Evolutionary conservation across 2,797 vertebrate species (phyloP).

Genomic region (Apogon hyalosoma): DNA sequence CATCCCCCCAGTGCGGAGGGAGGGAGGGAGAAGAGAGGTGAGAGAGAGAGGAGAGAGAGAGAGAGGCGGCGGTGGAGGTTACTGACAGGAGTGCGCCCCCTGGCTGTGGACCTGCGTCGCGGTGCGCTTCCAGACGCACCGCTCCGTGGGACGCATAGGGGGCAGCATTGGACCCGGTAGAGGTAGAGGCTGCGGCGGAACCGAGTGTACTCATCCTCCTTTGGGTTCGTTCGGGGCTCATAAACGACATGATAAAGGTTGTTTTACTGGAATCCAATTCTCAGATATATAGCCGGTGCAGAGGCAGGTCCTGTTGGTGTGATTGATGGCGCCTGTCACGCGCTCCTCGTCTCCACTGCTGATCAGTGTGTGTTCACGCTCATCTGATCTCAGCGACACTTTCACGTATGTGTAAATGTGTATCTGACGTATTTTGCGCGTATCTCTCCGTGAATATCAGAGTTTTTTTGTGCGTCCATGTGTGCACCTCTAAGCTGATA

Average conservation of each 20-base stretch:
- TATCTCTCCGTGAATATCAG: not conserved
- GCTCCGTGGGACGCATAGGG: conserved; percentile 58
- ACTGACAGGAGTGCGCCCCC: conserved; percentile 68
- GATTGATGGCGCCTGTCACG: conserved; percentile 40
- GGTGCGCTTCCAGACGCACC: conserved; percentile 18
- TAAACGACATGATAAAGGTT: conserved; percentile 19
- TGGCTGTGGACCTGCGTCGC: conserved; percentile 28
- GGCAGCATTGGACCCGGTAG: conserved; percentile 71
- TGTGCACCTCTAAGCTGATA: conserved; percentile 22
- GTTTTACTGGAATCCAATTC: conserved; percentile 25
- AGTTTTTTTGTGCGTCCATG: not conserved
- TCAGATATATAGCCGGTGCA: conserved; percentile 33
- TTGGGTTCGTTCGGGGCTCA: not conserved
- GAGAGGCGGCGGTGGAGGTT: conserved; percentile 8
- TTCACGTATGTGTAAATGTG: not conserved
- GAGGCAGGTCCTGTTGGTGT: conserved; percentile 9
- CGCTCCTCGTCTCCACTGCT: not conserved
- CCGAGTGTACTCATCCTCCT: not conserved
- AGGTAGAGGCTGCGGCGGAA: conserved; percentile 2
- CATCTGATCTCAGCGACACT: not conserved
- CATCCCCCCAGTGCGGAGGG: conserved; percentile 51
- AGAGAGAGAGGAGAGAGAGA: conserved; percentile 23
- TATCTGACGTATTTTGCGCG: not conserved
- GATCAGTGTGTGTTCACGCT: conserved; percentile 2
- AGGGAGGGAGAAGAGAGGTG: conserved; percentile 15